Base-by-base conservation (phyloP, 2,797 vertebrate species). In the Artibeus lituratus region DNA sequence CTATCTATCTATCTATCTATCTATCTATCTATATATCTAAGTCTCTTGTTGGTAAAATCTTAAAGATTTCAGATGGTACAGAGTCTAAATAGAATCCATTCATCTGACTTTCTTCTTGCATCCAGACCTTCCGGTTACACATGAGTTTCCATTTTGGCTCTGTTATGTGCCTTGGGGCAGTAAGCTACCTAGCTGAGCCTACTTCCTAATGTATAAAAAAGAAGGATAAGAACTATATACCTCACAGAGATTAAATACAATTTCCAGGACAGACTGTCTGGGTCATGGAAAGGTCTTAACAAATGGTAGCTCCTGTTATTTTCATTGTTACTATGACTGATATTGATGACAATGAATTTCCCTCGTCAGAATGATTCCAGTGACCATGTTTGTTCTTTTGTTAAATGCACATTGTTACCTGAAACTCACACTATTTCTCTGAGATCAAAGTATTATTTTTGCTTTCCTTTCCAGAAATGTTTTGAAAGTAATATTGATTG, bases 381-480 rank as follows among this genome's bases (percentile, higher is more conserved):
- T 42, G 44, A 55, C 55, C 78, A 49, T 21, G 7, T 86, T 93
- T 69, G 11, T 55, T 84, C 69, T 72, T 22, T 53, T 2, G 47
- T 32, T 37, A 80, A 59, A 90, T 39, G 32, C 57, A 85, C 29
- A 89, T 95, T 81, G 21, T 67, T 88, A 18, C 19, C 73, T 92
- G 15, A 72, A 91, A 86, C n/a, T 88, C 76, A 37, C 47, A 53
- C 53, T 39, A 35, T 95, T 89, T 96, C 83, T 96, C 69, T 26
- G 83, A 78, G 67, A 93, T 65, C 24, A 90, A 77, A 72, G 16
- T 91, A 57, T 59, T 85, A 12, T 73, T 92, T 92, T 80, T 87
- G 22, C 24, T 55, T 96, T 87, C 44, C 55, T 72, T 92, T 86
- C 55, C 5, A 59, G n/a, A 69, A 37, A 24, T 62, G 24, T 85